Evolutionary conservation across 2,888 invertebrate genomes (phyloP), one percentile per base, ranked within the genome.

Genomic region (Cremastinae sp.): DNA sequence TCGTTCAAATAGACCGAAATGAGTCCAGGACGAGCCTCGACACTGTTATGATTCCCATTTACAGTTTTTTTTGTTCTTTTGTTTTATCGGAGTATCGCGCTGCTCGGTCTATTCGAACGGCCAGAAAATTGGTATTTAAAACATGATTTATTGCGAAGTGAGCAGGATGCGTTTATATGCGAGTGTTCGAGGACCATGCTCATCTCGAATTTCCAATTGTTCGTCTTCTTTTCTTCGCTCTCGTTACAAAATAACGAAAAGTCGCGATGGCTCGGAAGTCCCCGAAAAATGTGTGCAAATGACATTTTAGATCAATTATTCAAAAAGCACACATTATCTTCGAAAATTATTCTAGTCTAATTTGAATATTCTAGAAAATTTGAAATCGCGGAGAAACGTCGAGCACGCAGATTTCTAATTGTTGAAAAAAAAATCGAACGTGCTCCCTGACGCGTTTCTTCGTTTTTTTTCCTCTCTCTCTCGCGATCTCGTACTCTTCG

Each of bases 331-430:
- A 84, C 82, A 81, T 74, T 78, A 78, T 78, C 71, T 82, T 61
- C 82, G 71, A 82, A 79, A 82, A 83, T 84, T 81, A 82, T 81
- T 80, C 84, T 82, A 80, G 65, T 81, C 79, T 84, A 84, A 74
- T 82, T 78, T 79, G 80, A 69, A 77, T 64, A 59, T 58, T 65
- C 76, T 83, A 84, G 82, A 84, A 84, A 84, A 83, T 80, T 84
- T 82, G 81, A 65, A 84, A 82, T 81, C 79, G 83, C 82, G 78
- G 80, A 65, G 75, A 81, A 79, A 12, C 43, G 22, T 45, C 47
- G 70, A 54, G 41, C 9, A 12, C 10, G 28, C 22, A 16, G n/a
- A 10, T 28, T 0, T 16, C 18, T 7, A 28, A 36, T 18, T 36
- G 16, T 12, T 62, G 22, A 53, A 38, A 56, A 18, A 2, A 51